Evolutionary conservation across 2,888 invertebrate genomes (phyloP), one percentile per base, ranked within the genome.

Genomic region (Piscicola geometra): DNA sequence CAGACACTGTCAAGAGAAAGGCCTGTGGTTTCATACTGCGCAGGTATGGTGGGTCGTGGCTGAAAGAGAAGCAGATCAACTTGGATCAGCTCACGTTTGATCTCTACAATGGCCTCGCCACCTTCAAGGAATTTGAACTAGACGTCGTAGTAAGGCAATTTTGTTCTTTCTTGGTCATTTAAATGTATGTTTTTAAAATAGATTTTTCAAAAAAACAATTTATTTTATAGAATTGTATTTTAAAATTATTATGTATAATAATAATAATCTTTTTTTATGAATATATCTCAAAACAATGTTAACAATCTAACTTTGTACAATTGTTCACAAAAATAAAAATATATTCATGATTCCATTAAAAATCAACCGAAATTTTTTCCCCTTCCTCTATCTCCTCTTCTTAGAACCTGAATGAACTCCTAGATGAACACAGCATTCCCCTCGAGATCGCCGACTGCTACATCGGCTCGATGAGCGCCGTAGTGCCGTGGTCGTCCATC

Each of bases 71-170:
- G n/a, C 28, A 52, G n/a, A 64, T 73, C 9, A 64, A 64, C 36
- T 28, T 73, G 18, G 73, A 73, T 30, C 73, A 73, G 36, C 64
- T 73, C 35, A 64, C 73, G 9, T 33, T 73, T 21, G 73, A 73
- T 64, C 30, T 73, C n/a, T 73, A 56, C 60, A 73, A 73, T 60
- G 73, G 73, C n/a, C 64, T 52, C 18, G 64, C 64, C 0, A 30
- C 30, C n/a, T 56, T 73, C 35, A 73, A 33, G 33, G 33, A 73
- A 21, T 64, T 73, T 35, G 73, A 73, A 56, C 64, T 73, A 1
- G 73, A 73, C 32, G 73, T 73, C 32, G 73, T 32, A 33, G 73
- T 73, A 36, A 60, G 73, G 30, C 9, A 56, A n/a, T n/a, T n/a
- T n/a, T n/a, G n/a, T n/a, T n/a, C n/a, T n/a, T n/a, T n/a, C n/a